These are phyloP conservation scores for Cotesia congregata DNA, from an alignment of 2,888 invertebrate genomes.

Conservation along the genomic window DNA sequence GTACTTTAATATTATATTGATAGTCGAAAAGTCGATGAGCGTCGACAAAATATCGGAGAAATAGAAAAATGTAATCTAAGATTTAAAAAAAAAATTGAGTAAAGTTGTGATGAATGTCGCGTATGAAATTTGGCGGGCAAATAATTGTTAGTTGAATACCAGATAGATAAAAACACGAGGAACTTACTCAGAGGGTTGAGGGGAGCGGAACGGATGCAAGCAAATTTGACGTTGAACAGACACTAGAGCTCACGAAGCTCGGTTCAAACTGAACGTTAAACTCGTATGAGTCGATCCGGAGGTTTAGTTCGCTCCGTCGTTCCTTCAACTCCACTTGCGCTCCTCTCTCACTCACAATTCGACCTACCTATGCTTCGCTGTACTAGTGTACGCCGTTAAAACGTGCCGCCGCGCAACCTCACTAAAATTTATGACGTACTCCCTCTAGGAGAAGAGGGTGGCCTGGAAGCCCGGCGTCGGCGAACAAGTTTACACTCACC, in stretches of 20 bases:
- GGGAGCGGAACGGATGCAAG: background rate
- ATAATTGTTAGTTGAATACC: background rate
- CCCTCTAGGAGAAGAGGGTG: constrained; percentile 37
- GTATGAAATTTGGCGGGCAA: background rate
- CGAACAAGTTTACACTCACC: constrained; percentile 34
- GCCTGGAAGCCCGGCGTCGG: constrained; percentile 37
- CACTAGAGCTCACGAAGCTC: constrained; percentile 54
- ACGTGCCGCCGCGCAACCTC: constrained; percentile 58
- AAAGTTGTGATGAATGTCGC: too few species aligned
- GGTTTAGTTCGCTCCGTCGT: constrained; percentile 41
- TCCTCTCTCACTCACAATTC: constrained; percentile 46
- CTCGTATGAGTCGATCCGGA: constrained; percentile 51
- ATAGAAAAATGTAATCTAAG: too few species aligned
- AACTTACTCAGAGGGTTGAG: constrained; percentile 7
- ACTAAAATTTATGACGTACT: constrained; percentile 55
- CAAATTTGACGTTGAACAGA: constrained; percentile 42
- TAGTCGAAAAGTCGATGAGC: too few species aligned
- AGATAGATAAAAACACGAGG: background rate
- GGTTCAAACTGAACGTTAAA: constrained; percentile 54
- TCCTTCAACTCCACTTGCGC: constrained; percentile 49
- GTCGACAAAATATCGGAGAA: too few species aligned
- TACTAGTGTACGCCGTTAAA: constrained; percentile 39
- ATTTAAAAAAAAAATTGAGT: too few species aligned
- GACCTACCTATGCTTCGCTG: constrained; percentile 41
- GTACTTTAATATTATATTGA: too few species aligned